Base-by-base conservation (phyloP, 2,888 invertebrate genomes). In the Bombylius major region DNA sequence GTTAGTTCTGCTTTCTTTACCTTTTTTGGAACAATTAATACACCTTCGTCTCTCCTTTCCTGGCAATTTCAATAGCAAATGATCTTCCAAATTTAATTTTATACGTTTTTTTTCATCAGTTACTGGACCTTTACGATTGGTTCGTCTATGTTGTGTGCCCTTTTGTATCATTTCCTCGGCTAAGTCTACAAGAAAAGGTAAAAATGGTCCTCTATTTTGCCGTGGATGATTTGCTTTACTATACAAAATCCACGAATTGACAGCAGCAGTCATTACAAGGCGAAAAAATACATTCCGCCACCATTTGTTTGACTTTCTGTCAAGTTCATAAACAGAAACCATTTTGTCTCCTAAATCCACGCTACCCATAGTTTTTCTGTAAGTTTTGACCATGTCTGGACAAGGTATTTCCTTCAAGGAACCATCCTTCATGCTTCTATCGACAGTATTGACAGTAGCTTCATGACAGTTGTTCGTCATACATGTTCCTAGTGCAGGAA, bases 241-340 rank as follows among this genome's bases (percentile, higher is more conserved):
- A 45, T 33, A 13, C n/a, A 60, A 56, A 13, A 56, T 46, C 58
- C 55, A 58, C 31, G 55, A 48, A 56, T 57, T 59, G 14, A 52
- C 56, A 23, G 51, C 57, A 42, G 53, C 50, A 50, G 58, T 59
- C 53, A 58, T 57, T 52, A 58, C 32, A 45, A 59, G 54, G 12
- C 55, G 51, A 44, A 57, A 60, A 50, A 60, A 58, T 46, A 49
- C n/a, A 34, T 56, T 59, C 53, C 57, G 54, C 58, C 59, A 58
- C 58, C 58, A 58, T 49, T 58, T 60, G 49, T 56, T 56, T 31
- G 57, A 58, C 53, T 60, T 60, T 33, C 54, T 50, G 53, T 58
- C 58, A 12, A 54, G 52, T 52, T 60, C 57, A 50, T 60, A 56
- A 6, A 57, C 54, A 11, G 51, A 50, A 36, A 32, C 36, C 53